Base-by-base conservation (phyloP, 2,888 invertebrate species). In the Petrolisthes manimaculis region DNA sequence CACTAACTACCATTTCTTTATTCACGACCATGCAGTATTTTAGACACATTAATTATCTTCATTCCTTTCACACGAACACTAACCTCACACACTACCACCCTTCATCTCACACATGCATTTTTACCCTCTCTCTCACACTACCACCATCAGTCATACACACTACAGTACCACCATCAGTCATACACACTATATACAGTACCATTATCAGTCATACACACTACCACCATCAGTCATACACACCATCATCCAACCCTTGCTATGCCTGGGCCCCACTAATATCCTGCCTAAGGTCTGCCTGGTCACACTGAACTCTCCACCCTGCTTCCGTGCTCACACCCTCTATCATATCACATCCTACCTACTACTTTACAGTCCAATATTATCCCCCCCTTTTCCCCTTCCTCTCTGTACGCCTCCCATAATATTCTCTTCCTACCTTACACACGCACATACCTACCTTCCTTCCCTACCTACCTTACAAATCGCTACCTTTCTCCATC, bases 311-410 rank as follows among this genome's bases (percentile, higher is more conserved):
- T 37, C 37, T 14, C 51, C 14, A 69, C 37, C 37, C 37, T 75
- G 37, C 78, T 18, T 78, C 67, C 67, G 18, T 18, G 18, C 54
- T 54, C 80, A 56, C 80, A 80, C 80, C 54, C 55, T 55, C 56
- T 55, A 24, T 24, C 56, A 80, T 55, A 56, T 55, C 54, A 24
- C 54, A 24, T 21, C 77, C 14, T 18, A 14, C 77, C 12, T 51
- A 37, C 61, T 18, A 61, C 61, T 61, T 14, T 14, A 9, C 18
- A 14, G 9, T 9, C 61, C 61, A 14, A 14, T 3, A 61, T 18
- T 61, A 14, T 18, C 61, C 61, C 18, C n/a, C 18, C 61, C 61
- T 61, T 18, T 61, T 3, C 18, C 61, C 18, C 4, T 74, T 18
- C 3, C 3, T 3, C 61, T 61, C 61, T 61, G 21, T 75, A n/a